A percentile compares a stretch with the other conserved stretches of the same genome.
Conservation (phyloP, 2,888 invertebrate genomes). For the Spicauda simplicius region DNA sequence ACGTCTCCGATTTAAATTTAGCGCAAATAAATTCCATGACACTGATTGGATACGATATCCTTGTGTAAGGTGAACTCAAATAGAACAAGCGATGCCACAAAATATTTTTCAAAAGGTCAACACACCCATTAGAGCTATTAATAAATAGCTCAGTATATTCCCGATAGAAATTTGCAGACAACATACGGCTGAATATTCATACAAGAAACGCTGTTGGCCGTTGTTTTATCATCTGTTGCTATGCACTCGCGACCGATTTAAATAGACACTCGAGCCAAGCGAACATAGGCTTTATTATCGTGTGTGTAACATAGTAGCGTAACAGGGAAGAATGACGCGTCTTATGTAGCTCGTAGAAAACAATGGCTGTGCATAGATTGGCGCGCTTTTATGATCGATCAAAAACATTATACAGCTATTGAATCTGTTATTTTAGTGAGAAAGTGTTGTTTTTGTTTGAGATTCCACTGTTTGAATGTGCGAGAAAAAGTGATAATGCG, state of each 20-base stretch:
- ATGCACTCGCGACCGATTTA: background rate
- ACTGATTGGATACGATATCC: background rate
- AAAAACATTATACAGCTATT: slow-evolving; percentile 14
- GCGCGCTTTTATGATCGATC: background rate
- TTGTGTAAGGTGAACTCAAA: slow-evolving; percentile 2
- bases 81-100: slow-evolving; percentile 1
- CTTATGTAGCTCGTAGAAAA: background rate
- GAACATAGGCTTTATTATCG: slow-evolving; percentile 5
- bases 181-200: slow-evolving; percentile 25
- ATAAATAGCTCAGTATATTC: slow-evolving; percentile 26
- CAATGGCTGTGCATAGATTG: background rate
- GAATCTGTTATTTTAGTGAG: slow-evolving; percentile 18
- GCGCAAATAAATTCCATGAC: background rate
- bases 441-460: background rate
- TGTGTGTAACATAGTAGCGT: background rate
- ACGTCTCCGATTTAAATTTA: background rate
- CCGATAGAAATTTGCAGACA: slow-evolving; percentile 31
- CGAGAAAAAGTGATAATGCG: background rate
- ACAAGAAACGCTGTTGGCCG: slow-evolving; percentile 1
- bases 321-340: background rate
- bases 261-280: background rate
- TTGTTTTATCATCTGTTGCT: slow-evolving; percentile 15
- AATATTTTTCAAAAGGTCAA: slow-evolving; percentile 28
- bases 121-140: slow-evolving; percentile 33
- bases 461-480: background rate